Percentiles rank a stretch among this genome's conserved stretches.
Conservation (phyloP, 2,113 vertebrate genomes). For the Pseudorasbora parva region DNA sequence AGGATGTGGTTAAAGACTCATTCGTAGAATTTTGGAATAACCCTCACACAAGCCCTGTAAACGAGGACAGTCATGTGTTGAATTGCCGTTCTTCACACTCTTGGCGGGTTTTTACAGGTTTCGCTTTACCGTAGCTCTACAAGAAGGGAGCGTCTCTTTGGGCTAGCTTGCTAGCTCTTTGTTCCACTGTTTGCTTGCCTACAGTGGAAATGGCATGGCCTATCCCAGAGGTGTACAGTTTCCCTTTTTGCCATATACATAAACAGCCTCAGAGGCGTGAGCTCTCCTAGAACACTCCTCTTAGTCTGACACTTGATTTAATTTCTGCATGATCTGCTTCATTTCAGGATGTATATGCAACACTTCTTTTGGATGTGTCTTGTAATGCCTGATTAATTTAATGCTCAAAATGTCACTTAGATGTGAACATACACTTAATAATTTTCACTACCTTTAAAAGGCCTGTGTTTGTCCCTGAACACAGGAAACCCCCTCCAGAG, state of each 20-base stretch:
- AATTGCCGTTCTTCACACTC: not conserved
- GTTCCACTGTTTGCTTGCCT: slow-evolving; percentile 35
- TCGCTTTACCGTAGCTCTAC: not conserved
- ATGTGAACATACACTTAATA: not conserved
- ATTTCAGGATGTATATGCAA: not conserved
- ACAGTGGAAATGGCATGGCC: slow-evolving; percentile 20
- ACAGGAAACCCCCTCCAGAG: slow-evolving; percentile 45
- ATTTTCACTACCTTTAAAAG: not conserved
- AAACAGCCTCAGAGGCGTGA: not conserved
- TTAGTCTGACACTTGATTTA: not conserved
- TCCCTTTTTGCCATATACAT: slow-evolving; percentile 18
- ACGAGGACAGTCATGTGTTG: slow-evolving; percentile 1
- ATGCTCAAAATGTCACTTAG: not conserved
- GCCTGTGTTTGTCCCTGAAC: slow-evolving; percentile 1
- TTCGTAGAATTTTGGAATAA: slow-evolving; percentile 20
- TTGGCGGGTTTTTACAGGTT: slow-evolving; percentile 21
- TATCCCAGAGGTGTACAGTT: slow-evolving; percentile 54
- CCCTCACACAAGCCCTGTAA: not conserved
- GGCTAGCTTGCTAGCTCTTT: slow-evolving; percentile 13
- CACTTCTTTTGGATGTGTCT: not conserved
- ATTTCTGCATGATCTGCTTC: not conserved
- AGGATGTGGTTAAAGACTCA: slow-evolving; percentile 47
- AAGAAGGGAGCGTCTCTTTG: slow-evolving; percentile 28
- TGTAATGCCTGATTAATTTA: not conserved
- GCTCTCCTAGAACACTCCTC: not conserved